phyloP scores from a whole-genome alignment of 2,888 invertebrate genomes.

The Sphaerophoria taeniata region DNA sequence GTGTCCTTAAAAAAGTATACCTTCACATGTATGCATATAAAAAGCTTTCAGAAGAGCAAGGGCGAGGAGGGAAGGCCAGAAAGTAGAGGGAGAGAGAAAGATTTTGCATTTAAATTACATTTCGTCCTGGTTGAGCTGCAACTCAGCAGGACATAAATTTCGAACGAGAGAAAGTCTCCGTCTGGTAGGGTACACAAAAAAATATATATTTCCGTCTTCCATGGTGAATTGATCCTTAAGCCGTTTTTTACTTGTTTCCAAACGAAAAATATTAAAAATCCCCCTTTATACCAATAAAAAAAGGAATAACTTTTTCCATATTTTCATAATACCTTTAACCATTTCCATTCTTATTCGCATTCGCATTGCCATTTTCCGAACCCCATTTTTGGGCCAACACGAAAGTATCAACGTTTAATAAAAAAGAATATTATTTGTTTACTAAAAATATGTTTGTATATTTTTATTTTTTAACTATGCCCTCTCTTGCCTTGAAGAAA shows the following conservation, averaged over 20 bases:
- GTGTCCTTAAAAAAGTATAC: not conserved
- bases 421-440: constrained; percentile 51
- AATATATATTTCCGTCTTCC: constrained; percentile 8
- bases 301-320: too few species aligned
- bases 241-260: constrained; percentile 54
- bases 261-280: too few species aligned
- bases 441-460: constrained; percentile 49
- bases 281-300: too few species aligned
- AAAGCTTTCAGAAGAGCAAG: constrained; percentile 38
- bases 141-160: constrained; percentile 71
- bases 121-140: constrained; percentile 73
- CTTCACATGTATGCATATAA: not conserved
- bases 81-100: constrained; percentile 14
- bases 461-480: constrained; percentile 23
- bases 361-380: not conserved
- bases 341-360: too few species aligned
- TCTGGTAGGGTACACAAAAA: too few species aligned
- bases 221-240: constrained; percentile 56
- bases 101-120: too few species aligned
- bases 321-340: too few species aligned
- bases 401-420: constrained; percentile 5
- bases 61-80: constrained; percentile 4
- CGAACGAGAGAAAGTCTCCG: constrained; percentile 15
- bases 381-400: not conserved
- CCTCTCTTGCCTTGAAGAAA: constrained; percentile 6